Evolutionary conservation across 2,113 vertebrate genomes (phyloP).

Genomic region (Hemiprocne comata): DNA sequence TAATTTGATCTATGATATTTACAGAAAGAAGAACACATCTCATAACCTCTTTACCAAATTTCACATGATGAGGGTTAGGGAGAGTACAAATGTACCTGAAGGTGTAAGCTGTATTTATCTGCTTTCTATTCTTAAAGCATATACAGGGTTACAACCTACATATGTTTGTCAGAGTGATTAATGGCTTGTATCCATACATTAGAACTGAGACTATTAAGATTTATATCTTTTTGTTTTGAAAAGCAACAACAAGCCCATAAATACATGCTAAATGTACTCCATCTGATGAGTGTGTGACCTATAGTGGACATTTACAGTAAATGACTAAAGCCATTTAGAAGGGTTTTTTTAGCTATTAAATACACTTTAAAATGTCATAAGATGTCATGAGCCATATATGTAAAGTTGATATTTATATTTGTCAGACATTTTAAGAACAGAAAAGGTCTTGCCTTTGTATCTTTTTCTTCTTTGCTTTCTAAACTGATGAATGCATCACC

Average conservation of each 20-base stretch:
- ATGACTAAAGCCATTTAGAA: slow-evolving; percentile 50
- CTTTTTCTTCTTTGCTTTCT: slow-evolving; percentile 40
- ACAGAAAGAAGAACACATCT: slow-evolving; percentile 70
- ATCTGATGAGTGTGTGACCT: slow-evolving; percentile 21
- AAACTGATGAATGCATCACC: slow-evolving; percentile 46
- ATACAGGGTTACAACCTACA: slow-evolving; percentile 74
- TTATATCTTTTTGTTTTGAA: slow-evolving; percentile 75
- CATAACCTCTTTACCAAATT: slow-evolving; percentile 53
- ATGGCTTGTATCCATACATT: slow-evolving; percentile 72
- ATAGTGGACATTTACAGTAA: slow-evolving; percentile 41
- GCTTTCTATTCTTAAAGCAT: slow-evolving; percentile 76
- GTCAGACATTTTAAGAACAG: slow-evolving; percentile 55
- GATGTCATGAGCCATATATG: slow-evolving; percentile 34
- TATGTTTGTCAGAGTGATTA: slow-evolving; percentile 73
- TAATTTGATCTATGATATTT: neutral
- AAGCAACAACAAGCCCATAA: slow-evolving; percentile 61
- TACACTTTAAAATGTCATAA: slow-evolving; percentile 61
- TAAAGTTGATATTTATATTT: slow-evolving; percentile 68
- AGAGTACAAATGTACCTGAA: slow-evolving; percentile 71
- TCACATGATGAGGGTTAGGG: slow-evolving; percentile 56
- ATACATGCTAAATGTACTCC: slow-evolving; percentile 44
- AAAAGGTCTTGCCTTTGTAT: slow-evolving; percentile 47
- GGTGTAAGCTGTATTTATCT: slow-evolving; percentile 75
- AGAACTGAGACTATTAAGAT: slow-evolving; percentile 55
- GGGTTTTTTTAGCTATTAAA: slow-evolving; percentile 40